A percentile compares a stretch with the other conserved stretches of the same genome.
phyloP scores from a whole-genome alignment of 2,797 vertebrate genomes.

The Anomalospiza imberbis region DNA sequence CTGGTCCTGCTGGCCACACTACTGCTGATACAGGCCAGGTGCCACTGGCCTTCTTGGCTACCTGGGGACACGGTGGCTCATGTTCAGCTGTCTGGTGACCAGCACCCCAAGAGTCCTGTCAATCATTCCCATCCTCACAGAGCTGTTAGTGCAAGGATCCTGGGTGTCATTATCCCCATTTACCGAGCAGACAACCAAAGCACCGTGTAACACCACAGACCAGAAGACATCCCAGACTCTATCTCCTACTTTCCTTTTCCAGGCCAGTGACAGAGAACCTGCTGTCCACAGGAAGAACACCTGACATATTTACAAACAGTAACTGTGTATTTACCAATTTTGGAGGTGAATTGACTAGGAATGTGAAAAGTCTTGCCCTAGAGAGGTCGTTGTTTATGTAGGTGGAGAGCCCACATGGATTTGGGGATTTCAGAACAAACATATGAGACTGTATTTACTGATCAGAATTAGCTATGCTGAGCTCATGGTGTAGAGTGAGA shows the following conservation, averaged over 20 bases:
- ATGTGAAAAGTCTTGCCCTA: neutral
- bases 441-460: neutral
- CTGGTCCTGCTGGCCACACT: neutral
- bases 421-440: neutral
- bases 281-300: neutral
- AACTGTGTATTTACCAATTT: neutral
- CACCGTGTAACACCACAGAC: neutral
- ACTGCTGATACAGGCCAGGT: neutral
- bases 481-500: neutral
- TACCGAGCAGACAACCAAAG: neutral
- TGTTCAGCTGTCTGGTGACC: neutral
- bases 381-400: neutral
- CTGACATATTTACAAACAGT: neutral
- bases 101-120: neutral
- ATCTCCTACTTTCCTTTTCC: neutral
- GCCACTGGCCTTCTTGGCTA: neutral
- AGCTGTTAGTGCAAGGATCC: neutral
- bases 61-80: neutral
- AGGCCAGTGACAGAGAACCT: neutral
- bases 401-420: neutral
- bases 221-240: neutral
- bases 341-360: neutral
- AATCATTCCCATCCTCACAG: neutral
- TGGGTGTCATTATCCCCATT: neutral
- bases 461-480: neutral